Evolutionary conservation across 2,888 invertebrate species (phyloP).

Genomic region (Andrena minutula): DNA sequence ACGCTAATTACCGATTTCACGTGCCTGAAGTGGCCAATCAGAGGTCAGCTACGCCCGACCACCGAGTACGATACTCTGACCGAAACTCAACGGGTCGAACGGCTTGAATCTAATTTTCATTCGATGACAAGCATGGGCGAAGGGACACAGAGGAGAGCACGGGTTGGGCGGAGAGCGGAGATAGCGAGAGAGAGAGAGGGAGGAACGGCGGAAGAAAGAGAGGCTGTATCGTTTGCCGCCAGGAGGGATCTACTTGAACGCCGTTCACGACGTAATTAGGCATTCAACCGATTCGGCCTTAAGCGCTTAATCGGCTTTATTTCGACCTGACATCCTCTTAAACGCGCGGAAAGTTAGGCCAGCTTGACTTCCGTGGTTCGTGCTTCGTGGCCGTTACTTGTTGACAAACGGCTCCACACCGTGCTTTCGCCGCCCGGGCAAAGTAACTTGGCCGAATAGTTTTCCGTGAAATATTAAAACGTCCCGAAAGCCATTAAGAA

Average conservation of each 20-base stretch:
- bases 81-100: not conserved
- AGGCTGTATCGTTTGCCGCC: not conserved
- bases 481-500: constrained; percentile 37
- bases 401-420: constrained; percentile 32
- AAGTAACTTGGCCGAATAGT: constrained; percentile 23
- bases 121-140: not conserved
- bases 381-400: constrained; percentile 50
- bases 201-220: not conserved
- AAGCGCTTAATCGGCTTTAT: constrained; percentile 70
- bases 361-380: constrained; percentile 55
- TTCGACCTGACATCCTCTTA: constrained; percentile 60
- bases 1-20: constrained; percentile 31
- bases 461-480: constrained; percentile 52
- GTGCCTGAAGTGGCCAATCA: not conserved
- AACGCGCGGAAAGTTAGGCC: constrained; percentile 46
- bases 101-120: not conserved
- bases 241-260: constrained; percentile 46
- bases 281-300: constrained; percentile 64
- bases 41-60: not conserved
- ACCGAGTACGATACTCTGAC: not conserved
- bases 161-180: not conserved
- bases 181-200: not conserved
- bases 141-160: too few species aligned
- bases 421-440: constrained; percentile 22
- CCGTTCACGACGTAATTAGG: constrained; percentile 60